A percentile compares a stretch with the other conserved stretches of the same genome.
These are phyloP conservation scores for Acrocyrtus sp. DNA, from an alignment of 2,888 invertebrate genomes.

Conservation along the genomic window DNA sequence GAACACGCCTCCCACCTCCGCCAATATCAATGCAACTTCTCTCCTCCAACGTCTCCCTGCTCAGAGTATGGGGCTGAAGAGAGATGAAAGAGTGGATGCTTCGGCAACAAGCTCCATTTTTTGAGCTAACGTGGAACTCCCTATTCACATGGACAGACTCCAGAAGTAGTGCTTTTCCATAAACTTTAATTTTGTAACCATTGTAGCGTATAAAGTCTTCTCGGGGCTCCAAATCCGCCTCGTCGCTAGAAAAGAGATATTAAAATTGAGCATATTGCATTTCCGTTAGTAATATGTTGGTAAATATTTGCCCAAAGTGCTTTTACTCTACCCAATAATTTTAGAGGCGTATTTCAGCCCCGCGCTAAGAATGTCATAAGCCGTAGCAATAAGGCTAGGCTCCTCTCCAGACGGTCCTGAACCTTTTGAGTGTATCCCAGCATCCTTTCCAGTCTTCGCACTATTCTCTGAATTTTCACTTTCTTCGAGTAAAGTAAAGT, in stretches of 20 bases:
- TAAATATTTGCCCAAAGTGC: constrained; percentile 1
- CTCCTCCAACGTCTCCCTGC: constrained; percentile 10
- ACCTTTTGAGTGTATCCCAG: no score
- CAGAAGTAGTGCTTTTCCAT: constrained; percentile 38
- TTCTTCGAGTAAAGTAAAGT: no score
- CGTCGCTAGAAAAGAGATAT: constrained; percentile 25
- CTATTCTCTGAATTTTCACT: no score
- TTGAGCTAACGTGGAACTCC: constrained; percentile 17
- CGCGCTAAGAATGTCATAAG: constrained; percentile 25
- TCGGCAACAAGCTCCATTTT: not conserved
- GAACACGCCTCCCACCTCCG: constrained; percentile 24
- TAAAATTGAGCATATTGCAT: not conserved
- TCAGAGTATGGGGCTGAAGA: constrained; percentile 4
- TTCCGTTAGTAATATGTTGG: not conserved
- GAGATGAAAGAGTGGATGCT: not conserved
- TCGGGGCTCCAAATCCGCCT: constrained; percentile 41
- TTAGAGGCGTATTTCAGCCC: constrained; percentile 32
- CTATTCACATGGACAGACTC: constrained; percentile 51
- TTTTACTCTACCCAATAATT: constrained; percentile 34
- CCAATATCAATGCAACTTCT: not conserved
- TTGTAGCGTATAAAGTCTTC: constrained; percentile 47
- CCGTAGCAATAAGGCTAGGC: constrained; percentile 11
- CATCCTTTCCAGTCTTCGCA: no score
- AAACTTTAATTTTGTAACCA: constrained; percentile 42
- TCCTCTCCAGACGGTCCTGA: constrained; percentile 1